Evolutionary conservation across 2,797 vertebrate genomes (phyloP), one percentile per base, ranked within the genome.

Genomic region (Spheniscus humboldti): DNA sequence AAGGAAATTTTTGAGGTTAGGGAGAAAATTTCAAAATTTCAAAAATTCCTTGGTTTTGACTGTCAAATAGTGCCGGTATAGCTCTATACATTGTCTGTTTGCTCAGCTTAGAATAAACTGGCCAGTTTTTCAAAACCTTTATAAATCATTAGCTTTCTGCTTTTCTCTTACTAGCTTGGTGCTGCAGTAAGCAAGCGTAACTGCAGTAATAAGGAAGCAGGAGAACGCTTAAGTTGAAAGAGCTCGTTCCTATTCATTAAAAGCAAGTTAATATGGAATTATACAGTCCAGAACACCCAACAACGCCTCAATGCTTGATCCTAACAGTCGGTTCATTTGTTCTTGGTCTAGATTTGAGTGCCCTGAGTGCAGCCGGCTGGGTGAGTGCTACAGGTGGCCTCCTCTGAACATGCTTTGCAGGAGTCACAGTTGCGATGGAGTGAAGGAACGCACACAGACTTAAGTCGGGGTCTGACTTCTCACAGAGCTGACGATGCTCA

Each of bases 391-490:
- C 30, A 10, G 45, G 47, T 62, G 57, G 33, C 37, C 43, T 31
- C 27, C 75, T 52, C 16, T 3, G 24, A 23, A 6, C 41, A 1
- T 0, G 19, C 47, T 33, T 33, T 37, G 64, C n/a, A 3, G 37
- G 35, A 20, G 23, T 8, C 22, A 2, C 3, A 4, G 30, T 67
- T 23, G 63, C 0, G 2, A 6, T 8, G 48, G 5, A 10, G 59
- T 7, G 14, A 35, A 25, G 55, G 5, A 16, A 3, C 2, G 1
- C 3, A 0, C 1, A 2, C 17, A 10, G 72, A 4, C 56, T n/a
- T 17, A 6, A 9, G 3, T 3, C 19, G 50, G 37, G 43, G 11
- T 69, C 43, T 57, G 73, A 12, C 52, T 56, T 56, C 43, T 39
- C 0, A 7, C 35, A 19, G 71, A 57, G 71, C 33, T 56, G 60